Base-by-base conservation (phyloP, 30 jellyfish, hydroid and myxozoan species). In the Cassiopea andromeda region DNA sequence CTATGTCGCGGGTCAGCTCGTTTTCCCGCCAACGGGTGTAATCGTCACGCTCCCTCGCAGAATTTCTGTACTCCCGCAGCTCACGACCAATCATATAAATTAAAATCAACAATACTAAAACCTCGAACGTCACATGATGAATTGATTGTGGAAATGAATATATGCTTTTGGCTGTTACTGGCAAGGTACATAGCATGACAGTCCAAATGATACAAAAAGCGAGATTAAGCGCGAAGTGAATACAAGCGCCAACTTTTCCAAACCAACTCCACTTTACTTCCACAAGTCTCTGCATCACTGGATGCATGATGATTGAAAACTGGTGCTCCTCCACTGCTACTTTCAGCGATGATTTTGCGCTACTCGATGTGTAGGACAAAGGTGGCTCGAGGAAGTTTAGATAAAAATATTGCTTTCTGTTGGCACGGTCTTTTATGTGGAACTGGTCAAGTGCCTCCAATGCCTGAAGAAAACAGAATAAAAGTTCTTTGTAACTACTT, bases 281-380 rank as follows among this genome's bases (percentile, higher is more conserved):
- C 5, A 91, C 80, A 68, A 95, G 77, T 49, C 98, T 77, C 74
- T 81, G 96, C 87, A 95, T 70, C 9, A 92, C 98, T 19, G 99
- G 99, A 75, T 95, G 99, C 91, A 91, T 76, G 14, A 95, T 73
- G 48, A 95, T 60, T 1, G 93, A 75, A 85, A 81, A 95, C 66
- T 91, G 99, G 7, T 92, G 82, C 89, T 80, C 81, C 92, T 96
- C 99, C 80, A 95, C 99, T 3, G 93, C 99, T 17, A 91, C 98
- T 77, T 95, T 88, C 46, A 95, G 87, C 3, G 98, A 89, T 13
- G 97, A 85, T 73, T 91, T 90, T 13, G 99, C 99, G 64, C 59
- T 45, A 18, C 87, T 85, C 48, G 83, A 67, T 2, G 48, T 48
- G 50, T 46, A 64, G 17, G 87, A 72, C 49, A 72, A n/a, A 13